Conservation (phyloP, 2,113 vertebrate species). For the Elephas maximus region DNA sequence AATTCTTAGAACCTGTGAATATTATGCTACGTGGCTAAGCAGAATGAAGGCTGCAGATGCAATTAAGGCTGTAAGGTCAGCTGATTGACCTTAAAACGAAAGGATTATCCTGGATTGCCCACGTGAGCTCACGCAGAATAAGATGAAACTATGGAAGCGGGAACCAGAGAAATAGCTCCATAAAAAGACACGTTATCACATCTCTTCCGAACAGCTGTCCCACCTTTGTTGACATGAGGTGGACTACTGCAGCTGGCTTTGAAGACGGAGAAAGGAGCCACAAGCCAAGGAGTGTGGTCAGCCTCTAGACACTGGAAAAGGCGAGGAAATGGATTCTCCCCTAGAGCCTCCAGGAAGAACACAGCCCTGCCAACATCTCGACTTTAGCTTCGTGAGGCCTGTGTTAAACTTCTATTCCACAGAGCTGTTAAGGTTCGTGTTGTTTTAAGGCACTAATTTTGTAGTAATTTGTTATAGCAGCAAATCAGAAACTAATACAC, state of each 20-base stretch:
- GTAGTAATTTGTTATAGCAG: not conserved
- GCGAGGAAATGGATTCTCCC: not conserved
- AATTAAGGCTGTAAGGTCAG: not conserved
- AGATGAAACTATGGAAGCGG: not conserved
- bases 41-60: not conserved
- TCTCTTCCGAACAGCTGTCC: not conserved
- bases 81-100: not conserved
- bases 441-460: no score
- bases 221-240: not conserved
- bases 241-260: not conserved
- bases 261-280: not conserved
- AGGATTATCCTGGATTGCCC: not conserved
- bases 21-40: not conserved
- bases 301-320: not conserved
- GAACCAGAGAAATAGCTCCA: not conserved
- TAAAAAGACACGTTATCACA: not conserved
- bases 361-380: not conserved
- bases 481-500: slow-evolving; percentile 48
- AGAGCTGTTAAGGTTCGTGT: not conserved
- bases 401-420: not conserved
- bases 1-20: not conserved
- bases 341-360: not conserved
- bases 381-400: not conserved
- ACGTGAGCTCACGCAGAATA: not conserved
- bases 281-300: not conserved